phyloP scores from a whole-genome alignment of 2,113 vertebrate genomes.

The human region GRCh38 chr16:17281001-17281500 shows the following conservation, averaged over 20 bases:
- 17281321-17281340: accelerated
- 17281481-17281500: neutral
- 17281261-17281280: accelerated
- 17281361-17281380: accelerated
- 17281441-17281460: neutral
- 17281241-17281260: no score
- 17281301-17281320: neutral
- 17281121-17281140: no score
- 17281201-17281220: neutral
- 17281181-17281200: no score
- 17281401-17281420: neutral
- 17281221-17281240: neutral
- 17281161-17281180: no score
- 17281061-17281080: neutral
- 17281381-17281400: neutral
- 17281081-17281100: neutral
- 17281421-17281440: no score
- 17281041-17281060: neutral
- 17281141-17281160: accelerated
- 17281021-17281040: neutral
- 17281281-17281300: neutral
- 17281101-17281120: neutral
- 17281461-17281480: neutral
- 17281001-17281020: neutral
- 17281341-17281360: neutral